Base-by-base conservation (phyloP, 2,888 invertebrate genomes). In the Melieria omissa region DNA sequence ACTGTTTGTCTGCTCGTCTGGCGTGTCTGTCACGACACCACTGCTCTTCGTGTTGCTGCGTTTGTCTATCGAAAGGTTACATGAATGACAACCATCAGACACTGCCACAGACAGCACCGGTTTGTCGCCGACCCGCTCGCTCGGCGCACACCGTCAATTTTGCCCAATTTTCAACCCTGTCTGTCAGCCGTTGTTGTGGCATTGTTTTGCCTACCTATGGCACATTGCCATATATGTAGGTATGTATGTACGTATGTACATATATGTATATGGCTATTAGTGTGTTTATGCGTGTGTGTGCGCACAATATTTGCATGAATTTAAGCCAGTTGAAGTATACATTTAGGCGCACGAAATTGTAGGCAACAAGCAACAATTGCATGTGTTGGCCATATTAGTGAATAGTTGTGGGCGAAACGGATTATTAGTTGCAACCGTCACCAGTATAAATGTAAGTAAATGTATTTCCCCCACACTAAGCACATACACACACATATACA, bases 291-390 rank as follows among this genome's bases (percentile, higher is more conserved):
- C 10, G 12, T 42, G 29, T 60, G 41, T 45, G 44, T 49, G 47
- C 49, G 47, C 47, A 44, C 47, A 61, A 67, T 61, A 67, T 67
- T 67, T 67, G 67, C 67, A 67, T 67, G 67, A 67, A 67, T 67
- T 67, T 61, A 67, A 61, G 29, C 29, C 49, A 60, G 61, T 52
- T 2, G 29, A 29, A 67, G 67, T 16, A 61, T 61, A 60, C 67
- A 67, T 67, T 67, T 67, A 49, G 60, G 67, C 52, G 49, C 60
- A 60, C 67, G 58, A 61, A 52, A 58, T 52, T 61, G 49, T 10
- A 52, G 61, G 16, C 67, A 61, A 47, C 67, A 61, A 47, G 67
- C 67, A 67, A 67, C 67, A 67, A 67, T 61, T 67, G 67, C 60
- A 61, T 45, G 60, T 29, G 29, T 29, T 29, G 29, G 29, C 29